Base-by-base conservation (phyloP, 2,888 invertebrate genomes). In the Tachina grossa region DNA sequence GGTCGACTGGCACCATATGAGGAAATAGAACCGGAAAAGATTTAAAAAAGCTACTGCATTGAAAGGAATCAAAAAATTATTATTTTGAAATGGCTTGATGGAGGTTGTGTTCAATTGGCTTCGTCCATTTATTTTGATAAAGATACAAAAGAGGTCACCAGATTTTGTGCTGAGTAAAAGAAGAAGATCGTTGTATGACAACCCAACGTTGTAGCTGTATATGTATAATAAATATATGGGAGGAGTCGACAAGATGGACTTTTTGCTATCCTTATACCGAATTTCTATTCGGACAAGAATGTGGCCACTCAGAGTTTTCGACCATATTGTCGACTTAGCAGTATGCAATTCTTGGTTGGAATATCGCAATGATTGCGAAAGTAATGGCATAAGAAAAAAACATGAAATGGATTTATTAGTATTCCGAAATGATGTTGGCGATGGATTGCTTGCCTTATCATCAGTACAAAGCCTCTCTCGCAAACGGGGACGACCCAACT, bases 171-270 rank as follows among this genome's bases (percentile, higher is more conserved):
- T 49, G 39, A 10, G 45, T 6, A 72, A 47, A 79, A 79, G n/a
- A 59, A 51, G 6, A 65, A 57, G n/a, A 39, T 61, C 43, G 63
- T 19, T 51, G 22, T 77, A 9, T 9, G 1, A 1, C 68, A 68
- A 41, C 68, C 77, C 39, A 22, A 68, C 1, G 2, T 77, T 41
- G n/a, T 68, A 51, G 4, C 43, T 1, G 10, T 19, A 0, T 76
- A n/a, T n/a, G n/a, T n/a, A 76, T 31, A 65, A 77, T 16, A 5
- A 69, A 39, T 47, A 51, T 10, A 77, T 59, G 57, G 76, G 65
- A n/a, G 65, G 65, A 3, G 65, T 76, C 5, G 55, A 76, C 10
- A 77, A 77, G 57, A 55, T 51, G n/a, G 69, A 78, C n/a, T 78
- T 69, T 43, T 14, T 78, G 8, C 63, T 69, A 10, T 69, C 61